A percentile compares a stretch with the other conserved stretches of the same genome.
phyloP scores from a whole-genome alignment of 2,113 vertebrate genomes.

The Myotis davidii region DNA sequence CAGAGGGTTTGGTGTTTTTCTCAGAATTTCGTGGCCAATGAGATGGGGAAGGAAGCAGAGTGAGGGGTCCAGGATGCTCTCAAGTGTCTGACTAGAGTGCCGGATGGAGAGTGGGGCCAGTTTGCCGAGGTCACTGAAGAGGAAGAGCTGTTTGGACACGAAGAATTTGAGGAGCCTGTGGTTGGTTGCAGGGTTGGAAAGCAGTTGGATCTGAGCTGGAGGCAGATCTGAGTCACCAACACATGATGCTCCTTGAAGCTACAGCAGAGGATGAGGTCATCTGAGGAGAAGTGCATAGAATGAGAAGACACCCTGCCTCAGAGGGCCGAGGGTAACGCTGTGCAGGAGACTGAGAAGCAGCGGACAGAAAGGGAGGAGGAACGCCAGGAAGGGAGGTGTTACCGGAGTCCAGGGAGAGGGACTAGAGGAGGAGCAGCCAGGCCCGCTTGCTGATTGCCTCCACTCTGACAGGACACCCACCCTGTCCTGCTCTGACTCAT shows the following conservation, averaged over 20 bases:
- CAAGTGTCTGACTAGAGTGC: background rate
- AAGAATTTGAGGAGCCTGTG: background rate
- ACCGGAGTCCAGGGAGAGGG: background rate
- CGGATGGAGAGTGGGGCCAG: background rate
- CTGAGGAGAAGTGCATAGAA: background rate
- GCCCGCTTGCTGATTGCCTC: background rate
- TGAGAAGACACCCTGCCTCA: background rate
- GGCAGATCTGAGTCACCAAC: background rate
- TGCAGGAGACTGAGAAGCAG: background rate
- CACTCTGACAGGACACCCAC: background rate
- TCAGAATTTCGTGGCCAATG: background rate
- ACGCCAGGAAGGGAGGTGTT: background rate
- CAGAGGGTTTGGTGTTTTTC: background rate
- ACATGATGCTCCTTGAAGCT: background rate
- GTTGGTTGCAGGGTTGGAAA: background rate
- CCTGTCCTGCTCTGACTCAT: conserved; percentile 21
- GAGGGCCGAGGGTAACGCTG: background rate
- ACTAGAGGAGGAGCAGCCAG: background rate
- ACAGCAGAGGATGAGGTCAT: background rate
- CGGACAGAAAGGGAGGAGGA: background rate
- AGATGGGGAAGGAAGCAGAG: background rate
- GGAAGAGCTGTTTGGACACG: background rate
- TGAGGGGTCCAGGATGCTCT: background rate
- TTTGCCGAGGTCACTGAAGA: background rate
- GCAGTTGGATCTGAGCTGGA: background rate